Evolutionary conservation across 1,140 invertebrate genomes (phyloP), one percentile per base, ranked within the genome.

Genomic region (Cyclina sinensis): DNA sequence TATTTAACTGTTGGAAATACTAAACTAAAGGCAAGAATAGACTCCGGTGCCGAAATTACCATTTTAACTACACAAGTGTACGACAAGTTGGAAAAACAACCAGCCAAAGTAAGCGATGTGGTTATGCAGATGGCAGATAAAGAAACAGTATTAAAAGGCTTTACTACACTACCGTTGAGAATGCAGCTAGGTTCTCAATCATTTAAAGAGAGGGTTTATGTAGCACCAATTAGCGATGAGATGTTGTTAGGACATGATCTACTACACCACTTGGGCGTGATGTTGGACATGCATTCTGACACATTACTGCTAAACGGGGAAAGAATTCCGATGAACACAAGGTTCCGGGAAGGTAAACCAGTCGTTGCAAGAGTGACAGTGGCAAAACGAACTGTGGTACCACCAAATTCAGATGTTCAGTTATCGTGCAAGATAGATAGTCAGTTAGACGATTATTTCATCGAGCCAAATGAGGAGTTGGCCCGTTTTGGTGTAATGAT

Each of bases 21-120:
- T 1, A 9, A 39, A 2, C 21, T 86, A 4, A 74, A 37, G 37
- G 84, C 84, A 4, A 48, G 46, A 14, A 78, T 86, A 76, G 84
- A 78, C 24, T 78, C 84, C 11, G 73, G 84, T 59, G 84, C 84
- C 5, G 73, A 86, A 21, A 86, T 86, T 27, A 39, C 54, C 9
- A 86, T 86, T 39, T 57, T 76, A 24, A 39, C 46, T 39, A 39
- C 43, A 12, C 46, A 32, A 0, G 2, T 74, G 14, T 82, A 82
- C 27, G 57, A 89, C 7, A 14, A 62, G 21, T 24, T 89, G 9
- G 32, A 35, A 39, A 46, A 24, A 39, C 65, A 68, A 73, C 78
- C 48, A n/a, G 51, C 37, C 9, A 79, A 68, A 48, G 86, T 81
- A 0, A 81, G 39, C n/a, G 21, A 88, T 37, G 14, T 43, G 4